Base-by-base conservation (phyloP, 2,113 vertebrate genomes). In the Sylvicapra grimmia region DNA sequence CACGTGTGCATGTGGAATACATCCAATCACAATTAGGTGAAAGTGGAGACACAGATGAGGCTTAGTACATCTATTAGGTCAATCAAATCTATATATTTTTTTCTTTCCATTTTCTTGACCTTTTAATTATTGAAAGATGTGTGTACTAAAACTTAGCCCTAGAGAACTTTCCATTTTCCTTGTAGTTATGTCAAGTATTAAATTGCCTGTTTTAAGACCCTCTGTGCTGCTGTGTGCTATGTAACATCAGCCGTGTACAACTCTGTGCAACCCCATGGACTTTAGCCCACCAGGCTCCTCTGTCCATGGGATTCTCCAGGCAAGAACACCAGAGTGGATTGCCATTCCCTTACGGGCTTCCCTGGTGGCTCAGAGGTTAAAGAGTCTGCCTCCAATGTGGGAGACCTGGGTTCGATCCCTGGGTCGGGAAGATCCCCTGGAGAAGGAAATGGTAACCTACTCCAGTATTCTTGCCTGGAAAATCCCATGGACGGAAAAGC, bases 1-100 rank as follows among this genome's bases (percentile, higher is more conserved):
- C 7, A 0, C 0, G 6, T 0, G 53, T 0, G 31, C 15, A 23
- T 2, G 7, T 7, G 53, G 36, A 14, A 27, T 1, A 2, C 10
- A 9, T 47, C n/a, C 47, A 4, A 0, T 8, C 47, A 4, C 90
- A 7, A 6, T 18, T 5, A 14, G 21, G 4, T 12, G 47, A n/a
- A 25, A 6, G 36, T 3, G 29, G 59, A 65, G 25, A 49, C 2
- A 7, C 15, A 9, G 13, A n/a, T 4, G 18, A 36, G 65, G 10
- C 0, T 7, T 7, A 40, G 25, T 1, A 13, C 27, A 3, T 7
- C 31, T 18, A 0, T 31, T 1, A 11, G 23, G 19, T 36, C 33
- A 19, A 1, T 23, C 58, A 4, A 2, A 44, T 29, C 68, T n/a
- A 0, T 40, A 6, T 14, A 27, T 11, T 59, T 15, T 27, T 19